Evolutionary conservation across 2,888 invertebrate genomes (phyloP).

Genomic region (Lacanobia oleracea): DNA sequence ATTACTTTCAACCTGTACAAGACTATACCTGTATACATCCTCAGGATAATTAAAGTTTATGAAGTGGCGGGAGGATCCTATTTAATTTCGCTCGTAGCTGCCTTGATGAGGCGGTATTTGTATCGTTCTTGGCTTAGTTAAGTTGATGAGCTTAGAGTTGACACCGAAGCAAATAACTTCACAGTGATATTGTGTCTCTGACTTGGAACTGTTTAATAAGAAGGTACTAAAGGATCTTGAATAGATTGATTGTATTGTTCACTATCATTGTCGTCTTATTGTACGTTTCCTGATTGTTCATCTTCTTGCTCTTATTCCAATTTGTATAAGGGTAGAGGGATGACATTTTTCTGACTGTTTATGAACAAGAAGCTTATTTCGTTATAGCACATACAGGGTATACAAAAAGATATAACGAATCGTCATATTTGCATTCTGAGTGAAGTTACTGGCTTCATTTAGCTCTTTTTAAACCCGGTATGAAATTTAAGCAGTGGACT

Average conservation of each 20-base stretch:
- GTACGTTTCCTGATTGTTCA: not conserved
- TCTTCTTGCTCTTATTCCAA: not conserved
- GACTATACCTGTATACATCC: slow-evolving; percentile 17
- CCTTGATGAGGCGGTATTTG: slow-evolving; percentile 38
- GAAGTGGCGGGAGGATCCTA: slow-evolving; percentile 54
- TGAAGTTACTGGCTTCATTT: not conserved
- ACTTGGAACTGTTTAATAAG: slow-evolving; percentile 33
- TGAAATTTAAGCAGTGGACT: not conserved
- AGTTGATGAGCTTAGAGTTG: slow-evolving; percentile 30
- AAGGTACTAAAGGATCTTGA: slow-evolving; percentile 4
- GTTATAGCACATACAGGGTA: not conserved
- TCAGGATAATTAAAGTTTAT: slow-evolving; percentile 57
- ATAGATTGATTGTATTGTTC: not conserved
- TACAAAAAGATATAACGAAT: not conserved
- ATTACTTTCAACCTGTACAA: slow-evolving; percentile 26
- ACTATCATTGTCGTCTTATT: not conserved
- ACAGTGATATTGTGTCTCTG: slow-evolving; percentile 28
- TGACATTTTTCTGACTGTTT: not conserved
- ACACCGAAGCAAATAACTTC: slow-evolving; percentile 20
- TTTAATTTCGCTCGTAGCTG: slow-evolving; percentile 57
- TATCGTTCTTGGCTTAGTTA: slow-evolving; percentile 39
- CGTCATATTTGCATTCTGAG: not conserved
- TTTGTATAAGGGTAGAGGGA: not conserved
- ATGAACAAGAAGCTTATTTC: not conserved
- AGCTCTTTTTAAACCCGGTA: not conserved